phyloP scores from a whole-genome alignment of 2,888 invertebrate genomes.

The Petrolisthes cinctipes region DNA sequence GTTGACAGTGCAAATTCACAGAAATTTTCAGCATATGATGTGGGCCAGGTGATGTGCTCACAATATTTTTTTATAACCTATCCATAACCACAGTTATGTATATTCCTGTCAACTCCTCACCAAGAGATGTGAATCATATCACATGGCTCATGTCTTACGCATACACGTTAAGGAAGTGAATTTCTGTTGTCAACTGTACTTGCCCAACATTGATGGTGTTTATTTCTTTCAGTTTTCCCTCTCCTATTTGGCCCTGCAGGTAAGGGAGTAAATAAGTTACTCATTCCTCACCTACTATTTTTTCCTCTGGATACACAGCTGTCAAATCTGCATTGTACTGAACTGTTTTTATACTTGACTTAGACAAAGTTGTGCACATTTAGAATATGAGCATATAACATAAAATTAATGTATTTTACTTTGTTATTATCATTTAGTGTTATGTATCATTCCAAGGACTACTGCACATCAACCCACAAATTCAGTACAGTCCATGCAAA shows the following conservation, averaged over 20 bases:
- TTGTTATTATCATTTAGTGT: background rate
- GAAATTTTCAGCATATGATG: too few species aligned
- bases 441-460: background rate
- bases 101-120: too few species aligned
- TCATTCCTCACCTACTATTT: background rate
- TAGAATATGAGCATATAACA: background rate
- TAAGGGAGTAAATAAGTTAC: conserved; percentile 9
- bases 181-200: background rate
- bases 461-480: too few species aligned
- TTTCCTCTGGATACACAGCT: background rate
- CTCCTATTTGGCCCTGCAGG: conserved; percentile 31
- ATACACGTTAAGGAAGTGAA: too few species aligned
- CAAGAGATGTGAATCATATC: too few species aligned
- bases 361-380: too few species aligned
- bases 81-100: too few species aligned
- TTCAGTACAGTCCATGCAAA: too few species aligned
- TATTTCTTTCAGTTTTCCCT: conserved; percentile 39
- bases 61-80: too few species aligned
- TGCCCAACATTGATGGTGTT: conserved; percentile 23
- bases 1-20: too few species aligned
- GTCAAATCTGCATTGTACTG: background rate
- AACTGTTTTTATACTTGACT: background rate
- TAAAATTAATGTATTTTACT: background rate
- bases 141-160: too few species aligned
- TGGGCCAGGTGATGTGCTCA: too few species aligned